Conservation (phyloP, 2,113 vertebrate genomes). For the Dipodomys merriami region DNA sequence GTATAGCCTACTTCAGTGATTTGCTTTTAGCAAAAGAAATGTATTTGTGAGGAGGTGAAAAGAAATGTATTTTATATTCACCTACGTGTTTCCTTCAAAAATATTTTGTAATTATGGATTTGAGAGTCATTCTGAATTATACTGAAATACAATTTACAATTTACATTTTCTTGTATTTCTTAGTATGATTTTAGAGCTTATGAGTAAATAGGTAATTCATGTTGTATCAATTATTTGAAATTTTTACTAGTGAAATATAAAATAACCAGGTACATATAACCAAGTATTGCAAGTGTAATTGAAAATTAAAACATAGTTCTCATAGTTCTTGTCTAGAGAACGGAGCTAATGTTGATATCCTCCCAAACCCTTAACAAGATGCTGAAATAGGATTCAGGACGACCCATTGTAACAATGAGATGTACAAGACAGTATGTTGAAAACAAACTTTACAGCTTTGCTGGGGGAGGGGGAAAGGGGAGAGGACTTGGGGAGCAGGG, state of each 20-base stretch:
- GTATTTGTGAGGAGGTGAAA: not conserved
- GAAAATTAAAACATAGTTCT: too few species aligned
- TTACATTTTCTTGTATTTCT: not conserved
- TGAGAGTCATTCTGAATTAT: not conserved
- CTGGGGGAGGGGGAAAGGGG: too few species aligned
- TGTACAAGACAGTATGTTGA: too few species aligned
- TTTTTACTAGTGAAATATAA: constrained; percentile 1
- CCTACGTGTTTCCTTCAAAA: not conserved
- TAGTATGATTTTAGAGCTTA: constrained; percentile 30
- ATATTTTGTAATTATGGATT: constrained; percentile 22
- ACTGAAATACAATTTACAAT: constrained; percentile 11
- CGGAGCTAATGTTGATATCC: not conserved
- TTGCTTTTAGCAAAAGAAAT: not conserved
- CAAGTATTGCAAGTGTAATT: not conserved
- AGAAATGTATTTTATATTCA: not conserved
- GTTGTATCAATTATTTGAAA: not conserved
- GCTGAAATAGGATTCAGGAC: too few species aligned
- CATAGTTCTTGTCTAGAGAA: not conserved
- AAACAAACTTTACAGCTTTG: too few species aligned
- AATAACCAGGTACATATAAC: not conserved
- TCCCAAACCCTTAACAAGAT: too few species aligned
- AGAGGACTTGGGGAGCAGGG: too few species aligned
- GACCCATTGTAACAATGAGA: too few species aligned
- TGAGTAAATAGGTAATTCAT: not conserved
- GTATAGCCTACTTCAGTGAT: not conserved